These are phyloP conservation scores for Sialia sialis DNA, from an alignment of 2,113 vertebrate species.

Conservation along the genomic window DNA sequence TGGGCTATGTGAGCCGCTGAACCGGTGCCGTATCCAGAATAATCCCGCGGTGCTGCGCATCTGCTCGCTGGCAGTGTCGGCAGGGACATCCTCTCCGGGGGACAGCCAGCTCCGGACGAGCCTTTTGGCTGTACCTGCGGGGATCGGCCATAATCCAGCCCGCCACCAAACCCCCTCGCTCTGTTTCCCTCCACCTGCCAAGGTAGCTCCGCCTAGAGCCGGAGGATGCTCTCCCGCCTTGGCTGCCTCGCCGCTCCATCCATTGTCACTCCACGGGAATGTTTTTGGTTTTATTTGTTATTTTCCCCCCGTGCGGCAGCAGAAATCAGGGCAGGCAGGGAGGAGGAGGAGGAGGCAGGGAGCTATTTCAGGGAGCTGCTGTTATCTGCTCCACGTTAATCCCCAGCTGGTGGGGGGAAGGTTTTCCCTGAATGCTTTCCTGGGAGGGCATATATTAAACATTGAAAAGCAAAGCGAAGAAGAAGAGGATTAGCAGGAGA, in stretches of 20 bases:
- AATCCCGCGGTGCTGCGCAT: neutral
- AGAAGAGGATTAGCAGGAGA: slow-evolving; percentile 49
- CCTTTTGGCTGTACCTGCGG: fast-evolving
- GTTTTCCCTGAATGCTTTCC: neutral
- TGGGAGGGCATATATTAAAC: slow-evolving; percentile 18
- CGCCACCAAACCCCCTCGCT: fast-evolving
- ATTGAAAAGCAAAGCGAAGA: slow-evolving; percentile 25
- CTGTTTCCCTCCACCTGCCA: neutral
- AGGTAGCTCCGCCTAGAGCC: neutral
- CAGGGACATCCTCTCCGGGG: neutral
- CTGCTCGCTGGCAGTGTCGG: neutral
- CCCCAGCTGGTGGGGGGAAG: slow-evolving; percentile 2
- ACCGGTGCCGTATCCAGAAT: neutral
- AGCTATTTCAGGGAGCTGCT: slow-evolving; percentile 53
- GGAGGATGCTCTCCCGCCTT: neutral
- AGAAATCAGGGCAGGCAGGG: slow-evolving; percentile 41
- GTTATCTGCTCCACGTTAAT: slow-evolving; percentile 53
- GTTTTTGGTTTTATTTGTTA: neutral
- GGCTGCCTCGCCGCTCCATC: neutral
- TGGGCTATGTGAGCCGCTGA: neutral
- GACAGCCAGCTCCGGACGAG: neutral
- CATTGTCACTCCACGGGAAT: neutral
- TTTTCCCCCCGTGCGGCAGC: neutral
- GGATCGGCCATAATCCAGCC: neutral
- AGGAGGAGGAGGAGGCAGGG: slow-evolving; percentile 33